phyloP scores from a whole-genome alignment of 1,140 invertebrate genomes.

The Papilio helenus region DNA sequence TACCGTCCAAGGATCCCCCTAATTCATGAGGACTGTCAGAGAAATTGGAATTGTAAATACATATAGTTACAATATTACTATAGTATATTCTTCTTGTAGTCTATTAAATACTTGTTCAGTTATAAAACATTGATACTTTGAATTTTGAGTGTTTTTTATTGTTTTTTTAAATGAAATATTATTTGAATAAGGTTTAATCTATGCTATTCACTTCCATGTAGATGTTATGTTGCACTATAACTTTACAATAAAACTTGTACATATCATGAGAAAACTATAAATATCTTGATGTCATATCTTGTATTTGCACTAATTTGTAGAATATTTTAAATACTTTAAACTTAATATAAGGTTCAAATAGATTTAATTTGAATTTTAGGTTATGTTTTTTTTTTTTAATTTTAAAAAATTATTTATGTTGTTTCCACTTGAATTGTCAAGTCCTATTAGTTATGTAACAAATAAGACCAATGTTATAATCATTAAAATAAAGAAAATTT shows the following conservation, averaged over 20 bases:
- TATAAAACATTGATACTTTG: not conserved
- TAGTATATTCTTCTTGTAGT: conserved; percentile 6
- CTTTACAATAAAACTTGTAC: conserved; percentile 26
- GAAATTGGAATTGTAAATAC: conserved; percentile 45
- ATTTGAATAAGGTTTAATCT: not conserved
- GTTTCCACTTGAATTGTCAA: not conserved
- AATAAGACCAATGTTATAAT: conserved; percentile 23
- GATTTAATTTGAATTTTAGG: not conserved
- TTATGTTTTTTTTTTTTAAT: not conserved
- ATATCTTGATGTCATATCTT: conserved; percentile 39
- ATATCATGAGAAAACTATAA: conserved; percentile 33
- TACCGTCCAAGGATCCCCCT: conserved; percentile 54
- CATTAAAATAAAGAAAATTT: not conserved
- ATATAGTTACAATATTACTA: conserved; percentile 1
- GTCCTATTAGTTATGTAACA: not conserved
- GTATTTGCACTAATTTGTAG: conserved; percentile 37
- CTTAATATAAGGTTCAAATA: not conserved
- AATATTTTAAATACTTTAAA: not conserved
- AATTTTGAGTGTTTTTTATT: not conserved
- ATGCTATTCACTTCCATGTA: not conserved
- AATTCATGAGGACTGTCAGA: conserved; percentile 53
- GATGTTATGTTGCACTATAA: conserved; percentile 20
- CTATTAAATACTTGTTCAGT: not conserved
- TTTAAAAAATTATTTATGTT: not conserved
- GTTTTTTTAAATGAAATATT: not conserved